phyloP scores from a whole-genome alignment of 2,113 vertebrate genomes.

The Pteronura brasiliensis region DNA sequence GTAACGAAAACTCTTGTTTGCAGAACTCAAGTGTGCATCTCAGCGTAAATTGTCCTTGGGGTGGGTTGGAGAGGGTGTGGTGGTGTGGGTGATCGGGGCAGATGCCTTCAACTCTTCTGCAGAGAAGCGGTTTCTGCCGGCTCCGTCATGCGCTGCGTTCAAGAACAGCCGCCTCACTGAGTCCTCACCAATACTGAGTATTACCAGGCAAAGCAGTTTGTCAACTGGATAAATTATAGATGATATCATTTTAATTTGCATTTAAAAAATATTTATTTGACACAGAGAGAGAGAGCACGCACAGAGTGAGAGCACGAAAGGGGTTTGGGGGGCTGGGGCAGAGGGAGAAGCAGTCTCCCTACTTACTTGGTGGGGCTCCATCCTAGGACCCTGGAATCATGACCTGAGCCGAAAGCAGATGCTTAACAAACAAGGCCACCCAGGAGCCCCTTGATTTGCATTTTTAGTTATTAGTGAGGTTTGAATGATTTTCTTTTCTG shows the following conservation, averaged over 20 bases:
- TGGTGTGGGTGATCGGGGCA: background rate
- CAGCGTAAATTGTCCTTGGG: too few relatives aligned
- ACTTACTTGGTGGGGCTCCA: background rate
- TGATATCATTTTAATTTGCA: background rate
- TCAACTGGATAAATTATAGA: background rate
- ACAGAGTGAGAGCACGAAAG: background rate
- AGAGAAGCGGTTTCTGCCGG: fast-evolving
- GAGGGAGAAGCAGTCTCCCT: background rate
- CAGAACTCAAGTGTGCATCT: fast-evolving
- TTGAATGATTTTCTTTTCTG: background rate
- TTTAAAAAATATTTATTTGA: background rate
- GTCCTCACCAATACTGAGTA: fast-evolving
- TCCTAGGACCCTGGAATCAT: background rate
- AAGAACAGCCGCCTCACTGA: fast-evolving
- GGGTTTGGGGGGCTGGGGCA: background rate
- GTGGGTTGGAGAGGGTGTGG: background rate
- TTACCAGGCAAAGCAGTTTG: too few relatives aligned
- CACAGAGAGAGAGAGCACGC: background rate
- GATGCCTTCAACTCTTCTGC: fast-evolving
- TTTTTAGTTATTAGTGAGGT: too few relatives aligned
- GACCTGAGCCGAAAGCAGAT: background rate
- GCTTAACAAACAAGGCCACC: background rate
- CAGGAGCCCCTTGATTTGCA: background rate
- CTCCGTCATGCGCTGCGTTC: fast-evolving
- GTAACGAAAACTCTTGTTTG: background rate